A percentile compares a stretch with the other conserved stretches of the same genome.
Evolutionary conservation across 2,888 invertebrate species (phyloP).

Genomic region (Ophion slaviceki): DNA sequence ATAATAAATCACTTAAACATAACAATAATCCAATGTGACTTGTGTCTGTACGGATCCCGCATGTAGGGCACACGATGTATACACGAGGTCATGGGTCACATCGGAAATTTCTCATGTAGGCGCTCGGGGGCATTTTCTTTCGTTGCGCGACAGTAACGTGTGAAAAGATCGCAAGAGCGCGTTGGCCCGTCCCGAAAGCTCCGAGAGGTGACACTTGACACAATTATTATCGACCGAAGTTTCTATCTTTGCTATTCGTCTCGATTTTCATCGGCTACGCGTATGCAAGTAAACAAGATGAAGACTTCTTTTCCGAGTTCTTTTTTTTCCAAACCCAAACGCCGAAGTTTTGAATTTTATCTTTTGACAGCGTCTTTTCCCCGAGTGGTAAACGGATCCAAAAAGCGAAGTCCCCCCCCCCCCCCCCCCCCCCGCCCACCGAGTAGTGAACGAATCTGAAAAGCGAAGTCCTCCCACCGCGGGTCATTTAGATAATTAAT

Average conservation of each 20-base stretch:
- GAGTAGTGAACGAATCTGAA: neutral
- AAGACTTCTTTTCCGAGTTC: neutral
- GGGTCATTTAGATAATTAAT: neutral
- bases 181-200: conserved; percentile 63
- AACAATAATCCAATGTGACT: neutral
- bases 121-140: conserved; percentile 69
- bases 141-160: conserved; percentile 66
- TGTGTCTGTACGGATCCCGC: too few species aligned
- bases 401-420: too few species aligned
- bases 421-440: too few species aligned
- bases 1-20: neutral
- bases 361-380: neutral
- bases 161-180: conserved; percentile 33
- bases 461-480: neutral
- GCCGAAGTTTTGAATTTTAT: neutral
- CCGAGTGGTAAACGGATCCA: neutral
- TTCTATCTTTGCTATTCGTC: conserved; percentile 80
- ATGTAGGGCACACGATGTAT: neutral
- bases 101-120: conserved; percentile 54
- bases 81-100: conserved; percentile 40
- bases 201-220: conserved; percentile 79
- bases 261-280: conserved; percentile 29
- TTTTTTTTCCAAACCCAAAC: neutral
- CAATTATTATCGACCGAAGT: conserved; percentile 81
- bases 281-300: neutral